Evolutionary conservation across 1,140 invertebrate species (phyloP).

Genomic region (Contarinia nasturtii): DNA sequence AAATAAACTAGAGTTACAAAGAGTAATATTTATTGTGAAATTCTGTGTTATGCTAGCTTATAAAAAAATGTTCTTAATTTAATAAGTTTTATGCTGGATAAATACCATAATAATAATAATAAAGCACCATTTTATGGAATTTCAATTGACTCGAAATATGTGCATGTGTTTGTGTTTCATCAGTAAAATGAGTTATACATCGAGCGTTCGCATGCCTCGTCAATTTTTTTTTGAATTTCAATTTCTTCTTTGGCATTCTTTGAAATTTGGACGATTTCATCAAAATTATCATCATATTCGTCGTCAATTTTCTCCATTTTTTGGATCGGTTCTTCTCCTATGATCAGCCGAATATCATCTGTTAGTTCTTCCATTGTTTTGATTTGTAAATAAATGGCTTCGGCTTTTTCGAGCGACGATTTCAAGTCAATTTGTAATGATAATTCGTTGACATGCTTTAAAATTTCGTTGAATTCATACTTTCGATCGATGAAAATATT

Average conservation of each 20-base stretch:
- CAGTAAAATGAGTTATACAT: conserved; percentile 12
- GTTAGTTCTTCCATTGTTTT: conserved; percentile 44
- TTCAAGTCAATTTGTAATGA: conserved; percentile 66
- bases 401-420: conserved; percentile 60
- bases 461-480: conserved; percentile 89
- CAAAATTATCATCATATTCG: conserved; percentile 14
- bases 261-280: conserved; percentile 10
- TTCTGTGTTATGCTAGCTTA: no score
- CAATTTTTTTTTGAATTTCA: conserved; percentile 12
- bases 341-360: conserved; percentile 41
- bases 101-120: no score
- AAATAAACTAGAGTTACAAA: no score
- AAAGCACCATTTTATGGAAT: no score
- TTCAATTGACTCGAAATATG: no score
- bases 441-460: conserved; percentile 92
- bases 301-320: conserved; percentile 9
- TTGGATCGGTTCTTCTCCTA: conserved; percentile 32
- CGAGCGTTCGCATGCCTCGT: conserved; percentile 20
- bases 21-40: no score
- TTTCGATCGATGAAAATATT: conserved; percentile 68
- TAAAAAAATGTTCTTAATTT: no score
- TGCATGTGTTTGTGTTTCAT: no score
- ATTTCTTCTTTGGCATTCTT: conserved; percentile 15
- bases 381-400: conserved; percentile 75
- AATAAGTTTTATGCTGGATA: no score